Base-by-base conservation (phyloP, 2,113 vertebrate species). In the Cyphomyrus discorhynchus region DNA sequence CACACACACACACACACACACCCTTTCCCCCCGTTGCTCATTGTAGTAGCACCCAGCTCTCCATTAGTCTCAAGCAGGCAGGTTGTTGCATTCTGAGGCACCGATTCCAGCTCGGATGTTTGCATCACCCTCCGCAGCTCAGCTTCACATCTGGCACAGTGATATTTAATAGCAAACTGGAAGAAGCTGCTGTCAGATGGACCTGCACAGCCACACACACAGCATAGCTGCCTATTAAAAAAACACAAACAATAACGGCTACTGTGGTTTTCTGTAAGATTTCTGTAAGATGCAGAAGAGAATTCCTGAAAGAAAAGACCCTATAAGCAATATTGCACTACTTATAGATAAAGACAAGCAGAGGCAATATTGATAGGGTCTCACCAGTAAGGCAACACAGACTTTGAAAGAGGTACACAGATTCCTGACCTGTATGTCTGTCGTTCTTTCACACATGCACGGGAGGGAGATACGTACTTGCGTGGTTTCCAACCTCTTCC, bases 301-400 rank as follows among this genome's bases (percentile, higher is more conserved):
- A 45, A 93, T 93, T 92, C 96, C 95, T 96, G 93, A 95, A 94
- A 96, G 96, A 95, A 96, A 95, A 98, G 96, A 98, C 97, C 97
- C 97, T 98, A 98, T 97, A 97, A 97, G 97, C 97, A 97, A 98
- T 98, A 98, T 97, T 98, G 97, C 97, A 98, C 97, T 98, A 97
- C 97, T 98, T 95, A 95, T 90, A 93, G 92, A 94, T 95, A 92
- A 82, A 92, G 94, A 96, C 95, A 97, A 97, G 97, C 97, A 98
- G 97, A 97, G 97, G 96, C 97, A 98, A 97, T 95, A 97, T 96
- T 96, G 97, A 98, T 97, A 98, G 97, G 97, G 97, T 96, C 95
- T 95, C 92, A 93, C 95, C 97, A 96, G 94, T 95, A 94, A 96
- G 97, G 96, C 49, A 80, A 90, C 31, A 4, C 2, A 39, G 80